A percentile compares a stretch with the other conserved stretches of the same genome.
Evolutionary conservation across 2,113 vertebrate genomes (phyloP).

Genomic region (Cyanoderma ruficeps): DNA sequence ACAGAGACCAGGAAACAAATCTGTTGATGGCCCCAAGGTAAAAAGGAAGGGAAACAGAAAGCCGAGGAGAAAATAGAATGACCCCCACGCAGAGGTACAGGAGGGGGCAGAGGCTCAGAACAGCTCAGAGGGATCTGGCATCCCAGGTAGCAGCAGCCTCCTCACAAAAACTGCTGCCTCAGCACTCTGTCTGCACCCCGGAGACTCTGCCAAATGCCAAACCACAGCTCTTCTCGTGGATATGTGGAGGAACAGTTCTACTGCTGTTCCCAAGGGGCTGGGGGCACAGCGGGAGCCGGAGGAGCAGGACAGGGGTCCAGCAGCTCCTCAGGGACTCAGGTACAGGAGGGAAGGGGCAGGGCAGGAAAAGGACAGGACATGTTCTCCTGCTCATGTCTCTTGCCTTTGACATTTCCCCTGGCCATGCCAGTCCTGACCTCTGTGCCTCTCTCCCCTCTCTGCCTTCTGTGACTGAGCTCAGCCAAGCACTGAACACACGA

Average conservation of each 20-base stretch:
- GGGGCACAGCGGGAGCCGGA: neutral
- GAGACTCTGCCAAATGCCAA: neutral
- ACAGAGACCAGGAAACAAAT: slow-evolving; percentile 32
- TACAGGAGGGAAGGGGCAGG: neutral
- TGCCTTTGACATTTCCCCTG: too few species aligned
- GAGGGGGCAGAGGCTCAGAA: neutral
- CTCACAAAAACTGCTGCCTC: neutral
- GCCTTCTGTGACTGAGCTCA: neutral
- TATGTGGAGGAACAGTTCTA: neutral
- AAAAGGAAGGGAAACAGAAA: neutral
- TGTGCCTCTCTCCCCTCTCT: neutral
- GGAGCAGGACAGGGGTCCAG: neutral
- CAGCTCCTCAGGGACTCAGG: neutral
- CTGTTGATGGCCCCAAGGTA: slow-evolving; percentile 1
- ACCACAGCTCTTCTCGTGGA: neutral
- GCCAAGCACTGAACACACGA: neutral
- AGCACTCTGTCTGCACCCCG: neutral
- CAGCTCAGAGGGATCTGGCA: neutral
- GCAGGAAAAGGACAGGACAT: neutral
- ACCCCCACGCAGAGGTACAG: neutral
- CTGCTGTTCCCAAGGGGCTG: neutral
- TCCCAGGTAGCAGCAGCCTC: neutral
- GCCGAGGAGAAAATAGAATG: neutral
- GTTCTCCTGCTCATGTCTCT: accelerated
- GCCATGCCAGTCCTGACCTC: neutral